Base-by-base conservation (phyloP, 2,888 invertebrate genomes). In the Cabera pusaria region DNA sequence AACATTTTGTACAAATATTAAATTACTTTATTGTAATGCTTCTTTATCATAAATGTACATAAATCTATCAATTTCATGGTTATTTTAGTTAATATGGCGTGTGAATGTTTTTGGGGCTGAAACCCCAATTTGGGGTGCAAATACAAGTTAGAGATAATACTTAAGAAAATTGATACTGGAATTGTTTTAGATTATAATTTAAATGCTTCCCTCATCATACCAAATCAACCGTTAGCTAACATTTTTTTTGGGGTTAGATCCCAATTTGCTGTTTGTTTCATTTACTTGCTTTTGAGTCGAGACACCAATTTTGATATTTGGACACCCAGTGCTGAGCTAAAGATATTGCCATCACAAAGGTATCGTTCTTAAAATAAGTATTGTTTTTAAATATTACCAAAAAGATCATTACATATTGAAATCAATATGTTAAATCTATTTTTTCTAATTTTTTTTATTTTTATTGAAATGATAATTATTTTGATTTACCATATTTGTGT, bases 251-350 rank as follows among this genome's bases (percentile, higher is more conserved):
- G 14, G 8, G 4, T 5, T 5, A 5, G 20, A 2, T 11, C 22
- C 17, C 17, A 11, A 18, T 26, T n/a, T n/a, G n/a, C n/a, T n/a
- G n/a, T n/a, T n/a, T n/a, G n/a, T n/a, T n/a, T n/a, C n/a, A n/a
- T n/a, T n/a, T n/a, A n/a, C n/a, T n/a, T n/a, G n/a, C n/a, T n/a
- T 38, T 28, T 25, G 10, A 26, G 14, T 11, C 12, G 5, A 3
- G n/a, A 10, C 5, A 5, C 18, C 18, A 23, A 38, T 24, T 3
- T 10, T 24, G 22, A 35, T 22, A 5, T 10, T 20, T 4, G 12
- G 19, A 19, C 20, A 35, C 37, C 52, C 52, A 49, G 49, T 46
- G 49, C 7, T 42, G 39, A 44, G 42, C 42, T 29, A 40, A 39
- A 31, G 5, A 26, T 35, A 23, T 24, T 19, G 18, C 32, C 36